Evolutionary conservation across 2,888 invertebrate genomes (phyloP), one percentile per base, ranked within the genome.

Genomic region (Lochmaea capreae): DNA sequence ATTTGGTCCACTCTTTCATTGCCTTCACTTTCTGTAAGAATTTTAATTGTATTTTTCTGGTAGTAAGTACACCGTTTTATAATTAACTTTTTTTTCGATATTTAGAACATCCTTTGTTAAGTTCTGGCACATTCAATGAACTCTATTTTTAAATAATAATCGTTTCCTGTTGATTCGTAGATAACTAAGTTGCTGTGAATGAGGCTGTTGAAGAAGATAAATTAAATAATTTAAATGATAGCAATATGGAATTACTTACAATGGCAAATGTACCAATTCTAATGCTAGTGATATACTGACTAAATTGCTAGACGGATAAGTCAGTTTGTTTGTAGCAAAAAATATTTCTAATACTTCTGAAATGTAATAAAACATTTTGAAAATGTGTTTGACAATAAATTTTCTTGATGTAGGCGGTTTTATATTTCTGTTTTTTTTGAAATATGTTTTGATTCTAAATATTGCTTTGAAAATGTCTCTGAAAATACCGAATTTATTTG

Each of bases 401-500:
- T 16, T 8, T 16, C 9, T 16, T 16, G 3, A 52, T 52, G 6
- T 52, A 3, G 46, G 46, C 14, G 12, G 14, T 46, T 5, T 46
- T 14, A 14, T 52, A 16, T 52, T 52, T 52, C 8, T n/a, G 14
- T n/a, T 16, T 52, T n/a, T 52, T 9, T 16, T 16, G 14, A 16
- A 52, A 9, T 52, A 46, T 46, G 14, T 16, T 16, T 52, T 16
- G 14, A 16, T 52, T 16, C n/a, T 5, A 57, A 58, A 26, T 58
- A 58, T 26, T 4, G 26, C 22, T 12, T 11, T 14, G 12, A 26
- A 58, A 58, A 58, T 26, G 6, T 58, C 26, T 58, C 58, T 11
- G 14, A 54, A 54, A 58, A 58, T 58, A 58, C 26, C 22, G 12
- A 22, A 58, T 58, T 58, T 33, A 58, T 58, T 58, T 58, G 26